These are phyloP conservation scores for Remorina albescens DNA, from an alignment of 2,797 vertebrate species.

Conservation along the genomic window DNA sequence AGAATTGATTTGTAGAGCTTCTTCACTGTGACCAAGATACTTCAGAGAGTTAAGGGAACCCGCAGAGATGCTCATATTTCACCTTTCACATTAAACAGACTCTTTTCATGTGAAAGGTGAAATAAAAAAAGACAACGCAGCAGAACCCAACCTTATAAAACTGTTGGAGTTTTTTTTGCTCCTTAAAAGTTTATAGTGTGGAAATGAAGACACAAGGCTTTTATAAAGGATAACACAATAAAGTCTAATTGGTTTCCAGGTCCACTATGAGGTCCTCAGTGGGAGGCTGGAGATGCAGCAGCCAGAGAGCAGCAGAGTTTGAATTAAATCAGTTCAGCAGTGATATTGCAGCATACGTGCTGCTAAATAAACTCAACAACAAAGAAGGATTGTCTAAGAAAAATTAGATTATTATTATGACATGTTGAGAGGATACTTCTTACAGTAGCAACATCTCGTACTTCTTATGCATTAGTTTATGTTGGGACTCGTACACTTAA, in stretches of 20 bases:
- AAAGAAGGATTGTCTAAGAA: constrained; percentile 11
- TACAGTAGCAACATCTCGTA: constrained; percentile 32
- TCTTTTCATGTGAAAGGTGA: not conserved
- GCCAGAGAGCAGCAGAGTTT: constrained; percentile 25
- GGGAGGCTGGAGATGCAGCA: constrained; percentile 24
- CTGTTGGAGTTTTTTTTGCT: constrained; percentile 4
- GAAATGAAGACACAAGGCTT: constrained; percentile 28
- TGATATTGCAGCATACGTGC: not conserved
- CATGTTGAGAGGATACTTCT: constrained; percentile 32
- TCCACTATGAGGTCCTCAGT: constrained; percentile 28
- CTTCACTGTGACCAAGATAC: not conserved
- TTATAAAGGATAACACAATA: constrained; percentile 47
- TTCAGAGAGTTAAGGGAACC: not conserved
- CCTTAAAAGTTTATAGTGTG: not conserved
- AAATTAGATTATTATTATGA: constrained; percentile 20
- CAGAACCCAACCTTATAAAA: not conserved
- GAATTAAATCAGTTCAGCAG: constrained; percentile 41
- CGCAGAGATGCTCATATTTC: not conserved
- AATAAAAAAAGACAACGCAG: not conserved
- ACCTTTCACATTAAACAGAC: not conserved
- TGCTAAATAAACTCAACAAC: constrained; percentile 31
- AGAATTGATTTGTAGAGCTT: not conserved
- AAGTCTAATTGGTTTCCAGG: constrained; percentile 20
- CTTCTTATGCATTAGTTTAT: constrained; percentile 47
- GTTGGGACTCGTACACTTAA: constrained; percentile 44